phyloP scores from a whole-genome alignment of 2,797 vertebrate genomes.

The Lacerta viridis region DNA sequence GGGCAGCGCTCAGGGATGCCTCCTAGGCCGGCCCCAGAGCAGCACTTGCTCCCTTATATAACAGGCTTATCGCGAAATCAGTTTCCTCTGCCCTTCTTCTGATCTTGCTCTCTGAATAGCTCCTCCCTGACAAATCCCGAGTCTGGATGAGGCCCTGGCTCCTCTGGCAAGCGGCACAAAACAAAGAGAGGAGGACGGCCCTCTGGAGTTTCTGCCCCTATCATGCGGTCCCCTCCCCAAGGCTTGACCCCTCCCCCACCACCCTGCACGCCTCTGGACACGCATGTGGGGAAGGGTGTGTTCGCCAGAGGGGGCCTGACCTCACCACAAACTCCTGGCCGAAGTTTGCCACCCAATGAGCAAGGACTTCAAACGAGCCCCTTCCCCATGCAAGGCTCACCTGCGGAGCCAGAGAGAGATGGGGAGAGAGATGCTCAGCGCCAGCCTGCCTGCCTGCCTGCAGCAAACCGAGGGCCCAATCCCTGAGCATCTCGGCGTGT shows the following conservation, averaged over 20 bases:
- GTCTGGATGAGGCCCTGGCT: neutral
- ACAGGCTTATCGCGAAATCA: neutral
- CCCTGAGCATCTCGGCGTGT: too few relatives aligned
- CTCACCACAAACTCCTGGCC: too few relatives aligned
- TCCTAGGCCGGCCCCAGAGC: neutral
- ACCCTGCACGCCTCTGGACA: neutral
- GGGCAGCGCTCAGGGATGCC: neutral
- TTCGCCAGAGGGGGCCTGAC: neutral
- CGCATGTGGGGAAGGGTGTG: neutral
- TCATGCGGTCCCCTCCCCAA: too few relatives aligned
- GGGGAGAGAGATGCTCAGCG: neutral
- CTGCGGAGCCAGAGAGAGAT: neutral
- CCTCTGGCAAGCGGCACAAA: neutral
- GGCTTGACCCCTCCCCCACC: too few relatives aligned
- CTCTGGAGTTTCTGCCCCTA: too few relatives aligned
- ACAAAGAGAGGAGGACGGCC: too few relatives aligned
- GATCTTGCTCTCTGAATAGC: neutral
- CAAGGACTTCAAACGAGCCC: fast-evolving
- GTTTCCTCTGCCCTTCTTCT: neutral
- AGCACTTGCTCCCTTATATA: neutral
- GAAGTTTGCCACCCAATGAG: neutral
- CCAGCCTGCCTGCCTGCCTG: too few relatives aligned
- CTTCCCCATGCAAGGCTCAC: neutral
- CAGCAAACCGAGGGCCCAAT: too few relatives aligned
- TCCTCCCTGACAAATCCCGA: neutral